Percentiles rank a stretch among this genome's conserved stretches.
These are phyloP conservation scores for Drosophila ironensis DNA, from an alignment of 1,140 invertebrate genomes.

Conservation along the genomic window DNA sequence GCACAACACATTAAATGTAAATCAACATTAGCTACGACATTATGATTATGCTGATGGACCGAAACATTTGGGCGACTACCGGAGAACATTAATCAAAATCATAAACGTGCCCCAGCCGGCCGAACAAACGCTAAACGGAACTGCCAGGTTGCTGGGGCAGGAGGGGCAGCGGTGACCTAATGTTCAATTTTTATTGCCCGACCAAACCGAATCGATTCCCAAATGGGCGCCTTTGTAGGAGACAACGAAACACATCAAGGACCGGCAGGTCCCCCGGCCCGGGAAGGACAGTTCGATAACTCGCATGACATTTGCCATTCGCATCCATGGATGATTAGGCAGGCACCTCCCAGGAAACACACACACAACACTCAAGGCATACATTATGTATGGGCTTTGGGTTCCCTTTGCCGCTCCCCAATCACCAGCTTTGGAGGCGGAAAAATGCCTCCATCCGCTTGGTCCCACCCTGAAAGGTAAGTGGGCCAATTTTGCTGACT, in stretches of 20 bases:
- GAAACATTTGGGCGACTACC: constrained; percentile 63
- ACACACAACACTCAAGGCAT: constrained; percentile 1
- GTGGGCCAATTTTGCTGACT: constrained; percentile 72
- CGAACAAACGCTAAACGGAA: constrained; percentile 21
- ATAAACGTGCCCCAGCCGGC: constrained; percentile 47
- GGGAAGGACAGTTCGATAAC: constrained; percentile 47
- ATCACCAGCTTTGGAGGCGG: too few species aligned
- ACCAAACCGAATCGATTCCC: constrained; percentile 68
- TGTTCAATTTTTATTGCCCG: constrained; percentile 75
- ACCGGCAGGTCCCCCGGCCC: constrained; percentile 5
- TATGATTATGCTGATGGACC: constrained; percentile 67
- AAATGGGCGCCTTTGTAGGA: constrained; percentile 55
- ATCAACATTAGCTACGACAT: constrained; percentile 64
- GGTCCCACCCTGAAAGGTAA: constrained; percentile 46
- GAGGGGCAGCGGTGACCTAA: constrained; percentile 39
- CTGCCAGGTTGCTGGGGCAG: background rate
- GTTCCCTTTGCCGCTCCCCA: too few species aligned
- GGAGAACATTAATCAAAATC: constrained; percentile 73
- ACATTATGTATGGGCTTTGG: constrained; percentile 8
- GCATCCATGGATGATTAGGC: constrained; percentile 71
- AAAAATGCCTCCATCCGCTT: background rate
- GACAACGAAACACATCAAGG: constrained; percentile 23
- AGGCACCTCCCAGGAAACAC: constrained; percentile 16
- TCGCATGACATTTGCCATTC: constrained; percentile 66
- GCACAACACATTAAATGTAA: constrained; percentile 76